These are phyloP conservation scores for Marronus borbonicus DNA, from an alignment of 2,888 invertebrate genomes.

Conservation along the genomic window DNA sequence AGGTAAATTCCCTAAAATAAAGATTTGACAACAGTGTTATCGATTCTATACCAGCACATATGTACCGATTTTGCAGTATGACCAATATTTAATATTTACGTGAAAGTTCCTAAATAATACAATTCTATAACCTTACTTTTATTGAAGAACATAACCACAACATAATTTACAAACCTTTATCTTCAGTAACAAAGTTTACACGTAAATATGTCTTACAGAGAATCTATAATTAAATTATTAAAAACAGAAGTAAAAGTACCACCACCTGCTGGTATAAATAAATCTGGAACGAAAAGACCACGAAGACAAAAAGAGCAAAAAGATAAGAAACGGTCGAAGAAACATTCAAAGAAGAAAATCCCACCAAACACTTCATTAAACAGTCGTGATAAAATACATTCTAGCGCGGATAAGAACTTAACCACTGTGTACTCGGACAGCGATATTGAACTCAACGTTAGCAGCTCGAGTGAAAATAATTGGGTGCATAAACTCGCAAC, in stretches of 20 bases:
- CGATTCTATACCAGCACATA: not conserved
- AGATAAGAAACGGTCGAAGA: conserved; percentile 41
- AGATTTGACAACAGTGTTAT: too few relatives aligned
- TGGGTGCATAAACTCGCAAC: conserved; percentile 24
- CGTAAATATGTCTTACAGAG: not conserved
- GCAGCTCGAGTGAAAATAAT: not conserved
- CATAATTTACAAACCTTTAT: not conserved
- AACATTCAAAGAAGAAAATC: conserved; percentile 2
- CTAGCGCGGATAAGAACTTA: not conserved
- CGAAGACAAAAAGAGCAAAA: not conserved
- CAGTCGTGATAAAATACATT: not conserved
- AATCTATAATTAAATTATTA: conserved; percentile 7
- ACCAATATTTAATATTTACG: too few relatives aligned
- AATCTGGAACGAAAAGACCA: not conserved
- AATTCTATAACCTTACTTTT: conserved; percentile 1
- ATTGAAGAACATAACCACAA: not conserved
- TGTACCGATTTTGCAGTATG: not conserved
- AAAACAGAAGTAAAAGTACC: conserved; percentile 15
- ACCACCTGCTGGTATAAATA: not conserved
- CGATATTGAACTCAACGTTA: conserved; percentile 4
- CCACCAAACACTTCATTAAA: not conserved
- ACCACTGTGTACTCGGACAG: conserved; percentile 35
- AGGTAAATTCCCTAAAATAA: too few relatives aligned
- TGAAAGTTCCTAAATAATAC: too few relatives aligned
- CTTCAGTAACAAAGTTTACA: not conserved